These are phyloP conservation scores for Chondrilla cf. caribensis DNA, from an alignment of 37 sponge, comb jelly and placozoan genomes.

Conservation along the genomic window DNA sequence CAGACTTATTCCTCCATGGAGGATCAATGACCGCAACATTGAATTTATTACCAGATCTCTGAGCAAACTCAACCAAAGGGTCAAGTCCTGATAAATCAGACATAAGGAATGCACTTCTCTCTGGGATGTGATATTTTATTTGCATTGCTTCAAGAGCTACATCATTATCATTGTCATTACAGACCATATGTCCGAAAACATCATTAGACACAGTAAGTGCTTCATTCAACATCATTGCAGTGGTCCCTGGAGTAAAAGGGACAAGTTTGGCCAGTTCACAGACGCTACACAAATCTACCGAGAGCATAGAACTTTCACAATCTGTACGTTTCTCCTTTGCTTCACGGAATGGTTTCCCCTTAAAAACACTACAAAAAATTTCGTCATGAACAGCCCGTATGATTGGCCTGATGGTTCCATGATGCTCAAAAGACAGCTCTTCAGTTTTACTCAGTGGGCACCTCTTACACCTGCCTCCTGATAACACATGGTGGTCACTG, in stretches of 20 bases:
- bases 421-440: background rate
- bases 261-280: slow-evolving; percentile 33
- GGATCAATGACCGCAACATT: slow-evolving; percentile 71
- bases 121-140: slow-evolving; percentile 25
- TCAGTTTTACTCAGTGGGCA: background rate
- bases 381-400: background rate
- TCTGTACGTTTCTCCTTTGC: background rate
- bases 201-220: background rate
- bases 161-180: background rate
- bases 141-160: slow-evolving; percentile 3
- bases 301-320: background rate
- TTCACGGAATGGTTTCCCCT: background rate
- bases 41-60: background rate
- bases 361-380: too few relatives aligned
- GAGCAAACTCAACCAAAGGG: slow-evolving; percentile 6
- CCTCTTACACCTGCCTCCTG: background rate
- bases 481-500: too few relatives aligned
- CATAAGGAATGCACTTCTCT: slow-evolving; percentile 41
- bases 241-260: background rate
- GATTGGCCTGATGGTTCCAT: background rate
- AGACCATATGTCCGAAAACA: slow-evolving; percentile 42
- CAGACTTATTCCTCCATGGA: slow-evolving; percentile 77
- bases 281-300: slow-evolving; percentile 14
- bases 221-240: background rate
- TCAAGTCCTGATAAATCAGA: slow-evolving; percentile 45